phyloP scores from a whole-genome alignment of 2,888 invertebrate species.

The Octodonta nipae region DNA sequence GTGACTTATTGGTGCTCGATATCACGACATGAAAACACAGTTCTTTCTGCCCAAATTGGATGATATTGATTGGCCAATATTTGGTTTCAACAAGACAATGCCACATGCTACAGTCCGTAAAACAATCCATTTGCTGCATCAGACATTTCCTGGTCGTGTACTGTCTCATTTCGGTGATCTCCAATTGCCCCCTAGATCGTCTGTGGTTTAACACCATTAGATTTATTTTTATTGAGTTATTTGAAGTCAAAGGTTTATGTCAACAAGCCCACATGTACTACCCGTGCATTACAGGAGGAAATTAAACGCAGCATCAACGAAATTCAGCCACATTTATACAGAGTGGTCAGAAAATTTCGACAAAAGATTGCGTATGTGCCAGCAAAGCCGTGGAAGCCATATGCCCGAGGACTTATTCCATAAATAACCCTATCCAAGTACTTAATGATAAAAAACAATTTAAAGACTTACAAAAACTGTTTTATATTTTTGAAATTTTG shows the following conservation, averaged over 20 bases:
- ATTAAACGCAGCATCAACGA: slow-evolving; percentile 14
- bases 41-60: slow-evolving; percentile 19
- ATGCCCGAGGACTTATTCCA: slow-evolving; percentile 9
- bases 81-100: slow-evolving; percentile 15
- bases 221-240: slow-evolving; percentile 9
- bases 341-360: slow-evolving; percentile 16
- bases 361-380: slow-evolving; percentile 7
- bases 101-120: slow-evolving; percentile 12
- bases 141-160: slow-evolving; percentile 8
- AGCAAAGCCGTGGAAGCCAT: slow-evolving; percentile 16
- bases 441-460: slow-evolving; percentile 5
- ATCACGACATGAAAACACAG: slow-evolving; percentile 18
- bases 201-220: slow-evolving; percentile 11
- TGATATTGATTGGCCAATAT: slow-evolving; percentile 13
- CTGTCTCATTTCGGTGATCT: slow-evolving; percentile 2
- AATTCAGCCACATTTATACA: slow-evolving; percentile 18
- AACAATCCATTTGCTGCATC: slow-evolving; percentile 13
- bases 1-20: slow-evolving; percentile 23
- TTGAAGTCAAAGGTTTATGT: no score
- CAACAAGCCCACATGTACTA: slow-evolving; percentile 12
- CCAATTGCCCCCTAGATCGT: slow-evolving; percentile 10
- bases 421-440: slow-evolving; percentile 5
- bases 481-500: slow-evolving; percentile 4
- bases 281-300: slow-evolving; percentile 14
- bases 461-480: neutral